Evolutionary conservation across 2,113 vertebrate genomes (phyloP).

Genomic region (Plecotus auritus): DNA sequence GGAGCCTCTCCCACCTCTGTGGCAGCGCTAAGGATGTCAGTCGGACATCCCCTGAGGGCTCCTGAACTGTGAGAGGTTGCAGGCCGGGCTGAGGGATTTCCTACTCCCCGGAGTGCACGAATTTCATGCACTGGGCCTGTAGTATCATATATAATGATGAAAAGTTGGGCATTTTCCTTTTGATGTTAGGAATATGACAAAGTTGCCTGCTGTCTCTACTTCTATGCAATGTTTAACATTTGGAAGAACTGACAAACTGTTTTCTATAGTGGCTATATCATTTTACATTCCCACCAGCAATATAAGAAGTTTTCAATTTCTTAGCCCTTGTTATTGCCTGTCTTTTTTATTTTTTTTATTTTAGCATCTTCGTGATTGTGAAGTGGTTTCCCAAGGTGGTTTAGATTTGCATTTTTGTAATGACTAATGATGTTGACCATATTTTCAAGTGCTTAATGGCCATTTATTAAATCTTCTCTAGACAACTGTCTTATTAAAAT

Average conservation of each 20-base stretch:
- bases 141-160: background rate
- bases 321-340: background rate
- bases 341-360: background rate
- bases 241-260: background rate
- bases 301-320: background rate
- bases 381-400: background rate
- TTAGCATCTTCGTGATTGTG: background rate
- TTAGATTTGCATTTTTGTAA: conserved; percentile 1
- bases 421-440: background rate
- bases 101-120: no score
- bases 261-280: background rate
- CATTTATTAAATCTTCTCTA: background rate
- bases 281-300: background rate
- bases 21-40: no score
- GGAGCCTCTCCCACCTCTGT: no score
- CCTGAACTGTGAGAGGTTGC: no score
- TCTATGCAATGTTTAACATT: background rate
- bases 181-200: background rate
- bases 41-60: no score
- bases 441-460: background rate
- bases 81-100: no score
- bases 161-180: background rate
- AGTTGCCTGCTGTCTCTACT: background rate
- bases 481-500: background rate
- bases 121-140: no score